Percentiles rank a stretch among this genome's conserved stretches.
phyloP scores from a whole-genome alignment of 2,113 vertebrate species.

The Dendropsophus ebraccatus region DNA sequence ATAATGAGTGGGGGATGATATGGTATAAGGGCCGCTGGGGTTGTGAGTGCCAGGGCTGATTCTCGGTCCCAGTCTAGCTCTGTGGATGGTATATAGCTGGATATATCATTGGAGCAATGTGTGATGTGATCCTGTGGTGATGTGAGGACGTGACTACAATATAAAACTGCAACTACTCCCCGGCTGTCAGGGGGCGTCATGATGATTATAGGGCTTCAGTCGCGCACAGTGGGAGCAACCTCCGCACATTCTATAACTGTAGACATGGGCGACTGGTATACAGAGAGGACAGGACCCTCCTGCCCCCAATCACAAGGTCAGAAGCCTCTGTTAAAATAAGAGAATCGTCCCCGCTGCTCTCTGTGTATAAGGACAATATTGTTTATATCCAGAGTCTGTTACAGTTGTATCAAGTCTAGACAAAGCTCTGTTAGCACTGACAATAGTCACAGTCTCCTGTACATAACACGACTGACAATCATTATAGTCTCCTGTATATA shows the following conservation, averaged over 20 bases:
- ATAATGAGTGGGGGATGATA: no score
- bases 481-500: background rate
- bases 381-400: no score
- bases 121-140: background rate
- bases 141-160: constrained; percentile 34
- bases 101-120: background rate
- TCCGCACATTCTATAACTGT: background rate
- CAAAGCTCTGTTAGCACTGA: background rate
- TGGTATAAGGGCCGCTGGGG: no score
- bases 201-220: constrained; percentile 22
- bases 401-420: background rate
- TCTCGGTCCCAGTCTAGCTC: no score
- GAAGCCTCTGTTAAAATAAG: no score
- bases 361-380: no score
- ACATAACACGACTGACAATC: background rate
- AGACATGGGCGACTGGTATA: background rate
- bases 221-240: background rate
- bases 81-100: no score
- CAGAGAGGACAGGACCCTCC: background rate
- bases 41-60: no score
- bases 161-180: constrained; percentile 4
- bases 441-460: background rate
- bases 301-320: no score
- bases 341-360: no score
- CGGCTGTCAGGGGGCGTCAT: constrained; percentile 14